A percentile compares a stretch with the other conserved stretches of the same genome.
Conservation (phyloP, 2,888 invertebrate species). For the Lasioglossum calceatum region DNA sequence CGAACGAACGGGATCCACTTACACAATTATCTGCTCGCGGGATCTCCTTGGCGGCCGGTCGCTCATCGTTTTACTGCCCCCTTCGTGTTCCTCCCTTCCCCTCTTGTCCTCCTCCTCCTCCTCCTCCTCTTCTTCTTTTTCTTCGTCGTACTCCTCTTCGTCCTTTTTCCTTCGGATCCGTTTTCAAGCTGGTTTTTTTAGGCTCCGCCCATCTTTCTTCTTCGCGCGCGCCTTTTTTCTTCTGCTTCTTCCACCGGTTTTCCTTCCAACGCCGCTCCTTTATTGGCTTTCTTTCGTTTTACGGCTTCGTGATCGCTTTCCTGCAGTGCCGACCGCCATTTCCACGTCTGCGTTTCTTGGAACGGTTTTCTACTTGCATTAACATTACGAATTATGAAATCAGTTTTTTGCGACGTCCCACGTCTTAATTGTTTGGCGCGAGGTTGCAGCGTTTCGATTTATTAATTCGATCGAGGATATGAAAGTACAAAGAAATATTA, state of each 20-base stretch:
- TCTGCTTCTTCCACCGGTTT: constrained; percentile 24
- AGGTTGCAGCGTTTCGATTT: neutral
- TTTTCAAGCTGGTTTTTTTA: constrained; percentile 49
- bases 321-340: neutral
- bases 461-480: neutral
- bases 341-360: neutral
- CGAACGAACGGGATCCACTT: constrained; percentile 75
- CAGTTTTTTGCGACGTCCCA: neutral
- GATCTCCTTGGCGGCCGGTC: constrained; percentile 76
- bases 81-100: neutral
- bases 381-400: neutral
- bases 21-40: constrained; percentile 80
- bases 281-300: constrained; percentile 28
- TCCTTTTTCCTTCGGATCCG: constrained; percentile 43
- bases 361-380: neutral
- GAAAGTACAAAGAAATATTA: no score
- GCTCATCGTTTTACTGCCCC: constrained; percentile 79
- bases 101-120: neutral
- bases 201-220: constrained; percentile 46
- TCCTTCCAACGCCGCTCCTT: constrained; percentile 22
- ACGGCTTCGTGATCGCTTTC: constrained; percentile 23
- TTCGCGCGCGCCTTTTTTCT: constrained; percentile 48
- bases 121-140: constrained; percentile 45
- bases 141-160: neutral
- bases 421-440: no score